phyloP scores from a whole-genome alignment of 2,888 invertebrate genomes.

The Mycogona germanica region DNA sequence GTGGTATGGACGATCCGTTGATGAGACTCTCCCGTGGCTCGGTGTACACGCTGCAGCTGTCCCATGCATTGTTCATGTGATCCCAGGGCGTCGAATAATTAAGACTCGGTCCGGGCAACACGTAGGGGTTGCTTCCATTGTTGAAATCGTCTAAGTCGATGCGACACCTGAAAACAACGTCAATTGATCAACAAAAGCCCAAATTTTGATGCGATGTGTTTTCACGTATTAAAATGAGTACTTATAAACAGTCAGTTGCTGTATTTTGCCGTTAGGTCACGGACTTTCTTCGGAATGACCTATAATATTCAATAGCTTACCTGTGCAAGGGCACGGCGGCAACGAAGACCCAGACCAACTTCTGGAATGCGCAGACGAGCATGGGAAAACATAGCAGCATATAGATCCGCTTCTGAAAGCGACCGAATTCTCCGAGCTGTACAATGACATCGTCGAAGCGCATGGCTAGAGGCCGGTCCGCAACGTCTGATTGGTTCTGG shows the following conservation, averaged over 20 bases:
- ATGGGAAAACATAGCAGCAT: slow-evolving; percentile 54
- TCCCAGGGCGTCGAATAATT: slow-evolving; percentile 45
- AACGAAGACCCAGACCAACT: slow-evolving; percentile 55
- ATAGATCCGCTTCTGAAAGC: slow-evolving; percentile 54
- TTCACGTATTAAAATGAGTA: not conserved
- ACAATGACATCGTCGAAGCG: slow-evolving; percentile 56
- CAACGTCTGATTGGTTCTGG: too few relatives aligned
- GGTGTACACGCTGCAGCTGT: slow-evolving; percentile 41
- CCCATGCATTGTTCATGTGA: slow-evolving; percentile 35
- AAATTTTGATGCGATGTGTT: not conserved
- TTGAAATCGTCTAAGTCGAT: slow-evolving; percentile 2
- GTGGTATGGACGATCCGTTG: slow-evolving; percentile 22
- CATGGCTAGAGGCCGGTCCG: too few relatives aligned
- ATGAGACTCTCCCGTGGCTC: slow-evolving; percentile 29
- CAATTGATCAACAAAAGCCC: slow-evolving; percentile 1
- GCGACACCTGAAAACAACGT: slow-evolving; percentile 7
- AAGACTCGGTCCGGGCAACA: slow-evolving; percentile 35
- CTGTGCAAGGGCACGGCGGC: slow-evolving; percentile 48
- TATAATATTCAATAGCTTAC: too few relatives aligned
- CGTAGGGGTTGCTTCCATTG: slow-evolving; percentile 27
- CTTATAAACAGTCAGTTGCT: too few relatives aligned
- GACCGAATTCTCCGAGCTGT: slow-evolving; percentile 55
- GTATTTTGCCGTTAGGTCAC: too few relatives aligned
- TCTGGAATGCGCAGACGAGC: slow-evolving; percentile 58
- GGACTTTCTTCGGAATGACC: too few relatives aligned